Evolutionary conservation across 2,888 invertebrate genomes (phyloP).

Genomic region (Eupithecia vulgata): DNA sequence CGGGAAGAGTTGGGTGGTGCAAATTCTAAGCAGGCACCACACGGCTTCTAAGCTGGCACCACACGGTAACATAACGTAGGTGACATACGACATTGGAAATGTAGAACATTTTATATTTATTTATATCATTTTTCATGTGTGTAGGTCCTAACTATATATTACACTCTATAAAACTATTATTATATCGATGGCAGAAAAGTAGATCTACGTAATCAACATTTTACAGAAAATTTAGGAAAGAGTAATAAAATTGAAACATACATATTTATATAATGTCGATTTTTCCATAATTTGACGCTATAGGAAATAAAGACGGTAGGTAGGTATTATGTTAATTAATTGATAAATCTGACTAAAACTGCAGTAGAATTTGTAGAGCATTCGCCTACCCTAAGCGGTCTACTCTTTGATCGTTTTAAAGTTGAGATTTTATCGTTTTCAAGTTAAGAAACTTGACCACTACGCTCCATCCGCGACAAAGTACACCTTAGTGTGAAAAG

Average conservation of each 20-base stretch:
- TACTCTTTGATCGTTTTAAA: too few species aligned
- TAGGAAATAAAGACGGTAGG: background rate
- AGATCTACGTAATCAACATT: too few species aligned
- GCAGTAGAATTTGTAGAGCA: background rate
- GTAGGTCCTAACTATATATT: too few species aligned
- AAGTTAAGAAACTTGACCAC: background rate
- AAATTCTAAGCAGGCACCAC: too few species aligned
- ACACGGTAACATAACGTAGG: too few species aligned
- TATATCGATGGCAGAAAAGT: background rate
- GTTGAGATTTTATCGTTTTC: too few species aligned
- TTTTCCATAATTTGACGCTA: background rate
- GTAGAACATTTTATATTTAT: background rate
- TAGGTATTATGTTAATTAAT: background rate
- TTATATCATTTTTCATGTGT: background rate
- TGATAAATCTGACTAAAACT: background rate
- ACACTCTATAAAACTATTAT: too few species aligned
- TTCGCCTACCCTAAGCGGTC: background rate
- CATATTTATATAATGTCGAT: too few species aligned
- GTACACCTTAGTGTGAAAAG: background rate
- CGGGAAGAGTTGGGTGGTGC: too few species aligned
- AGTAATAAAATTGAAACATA: too few species aligned
- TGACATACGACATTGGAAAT: background rate
- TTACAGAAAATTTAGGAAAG: too few species aligned
- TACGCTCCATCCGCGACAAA: background rate
- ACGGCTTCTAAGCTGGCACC: too few species aligned